Evolutionary conservation across 2,797 vertebrate genomes (phyloP).

Genomic region (Pseudochaenichthys georgianus): DNA sequence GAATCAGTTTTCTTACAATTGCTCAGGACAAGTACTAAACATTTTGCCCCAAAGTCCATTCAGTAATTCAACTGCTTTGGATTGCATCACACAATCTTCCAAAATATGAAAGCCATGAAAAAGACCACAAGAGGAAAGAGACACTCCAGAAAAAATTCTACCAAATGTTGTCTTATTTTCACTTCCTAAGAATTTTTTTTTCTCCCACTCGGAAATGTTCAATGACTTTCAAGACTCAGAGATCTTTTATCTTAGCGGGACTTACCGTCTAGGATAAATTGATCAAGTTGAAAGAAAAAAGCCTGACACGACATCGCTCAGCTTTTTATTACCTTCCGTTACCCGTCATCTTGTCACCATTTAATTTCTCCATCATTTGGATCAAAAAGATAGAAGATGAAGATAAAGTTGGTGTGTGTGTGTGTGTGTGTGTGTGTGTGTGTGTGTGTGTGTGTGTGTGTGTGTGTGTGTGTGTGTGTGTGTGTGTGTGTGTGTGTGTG

Average conservation of each 20-base stretch:
- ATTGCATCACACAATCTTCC: neutral
- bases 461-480: too few relatives aligned
- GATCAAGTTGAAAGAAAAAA: neutral
- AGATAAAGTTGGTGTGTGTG: too few relatives aligned
- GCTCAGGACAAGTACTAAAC: neutral
- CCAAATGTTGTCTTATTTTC: neutral
- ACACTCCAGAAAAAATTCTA: too few relatives aligned
- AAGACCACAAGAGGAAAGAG: too few relatives aligned
- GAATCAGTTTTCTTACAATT: neutral
- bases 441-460: too few relatives aligned
- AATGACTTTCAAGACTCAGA: too few relatives aligned
- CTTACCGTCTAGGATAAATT: too few relatives aligned
- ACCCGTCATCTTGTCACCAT: neutral
- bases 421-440: too few relatives aligned
- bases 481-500: too few relatives aligned
- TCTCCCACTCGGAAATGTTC: neutral
- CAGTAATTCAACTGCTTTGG: neutral
- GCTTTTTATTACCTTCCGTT: constrained; percentile 8
- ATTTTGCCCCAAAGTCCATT: neutral
- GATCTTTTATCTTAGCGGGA: too few relatives aligned
- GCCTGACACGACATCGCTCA: neutral
- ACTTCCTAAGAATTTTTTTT: constrained; percentile 7
- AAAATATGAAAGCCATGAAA: too few relatives aligned
- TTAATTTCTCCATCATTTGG: constrained; percentile 13
- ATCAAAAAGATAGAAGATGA: too few relatives aligned